Percentiles rank a stretch among this genome's conserved stretches.
Conservation (phyloP, 2,113 vertebrate species). For the Microcebus tavaratra region DNA sequence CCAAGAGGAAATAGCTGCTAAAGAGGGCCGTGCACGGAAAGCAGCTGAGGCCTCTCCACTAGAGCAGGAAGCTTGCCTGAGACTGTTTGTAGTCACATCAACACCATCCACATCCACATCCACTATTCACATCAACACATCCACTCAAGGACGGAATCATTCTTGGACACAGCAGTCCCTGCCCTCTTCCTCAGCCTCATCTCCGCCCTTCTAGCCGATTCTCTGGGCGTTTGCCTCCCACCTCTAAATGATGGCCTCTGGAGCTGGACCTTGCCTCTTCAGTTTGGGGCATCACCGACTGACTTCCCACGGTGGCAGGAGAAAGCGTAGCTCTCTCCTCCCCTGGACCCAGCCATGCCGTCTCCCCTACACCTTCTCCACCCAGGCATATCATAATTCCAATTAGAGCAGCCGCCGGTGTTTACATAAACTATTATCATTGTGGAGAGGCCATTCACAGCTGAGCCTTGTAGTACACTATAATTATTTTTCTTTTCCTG, state of each 20-base stretch:
- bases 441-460: neutral
- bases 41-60: fast-evolving
- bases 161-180: neutral
- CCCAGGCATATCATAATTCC: neutral
- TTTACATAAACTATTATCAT: neutral
- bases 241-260: neutral
- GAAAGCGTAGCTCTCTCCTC: fast-evolving
- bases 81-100: neutral
- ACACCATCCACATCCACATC: fast-evolving
- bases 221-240: fast-evolving
- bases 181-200: neutral
- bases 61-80: fast-evolving
- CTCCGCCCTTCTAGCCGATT: fast-evolving
- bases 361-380: neutral
- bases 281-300: neutral
- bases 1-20: neutral
- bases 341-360: fast-evolving
- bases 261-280: neutral
- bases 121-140: fast-evolving
- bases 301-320: neutral
- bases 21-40: neutral
- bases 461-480: neutral
- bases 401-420: neutral
- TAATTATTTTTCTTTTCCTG: neutral
- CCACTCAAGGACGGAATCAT: fast-evolving